These are phyloP conservation scores for Crypturellus undulatus DNA, from an alignment of 2,113 vertebrate genomes.

Conservation along the genomic window DNA sequence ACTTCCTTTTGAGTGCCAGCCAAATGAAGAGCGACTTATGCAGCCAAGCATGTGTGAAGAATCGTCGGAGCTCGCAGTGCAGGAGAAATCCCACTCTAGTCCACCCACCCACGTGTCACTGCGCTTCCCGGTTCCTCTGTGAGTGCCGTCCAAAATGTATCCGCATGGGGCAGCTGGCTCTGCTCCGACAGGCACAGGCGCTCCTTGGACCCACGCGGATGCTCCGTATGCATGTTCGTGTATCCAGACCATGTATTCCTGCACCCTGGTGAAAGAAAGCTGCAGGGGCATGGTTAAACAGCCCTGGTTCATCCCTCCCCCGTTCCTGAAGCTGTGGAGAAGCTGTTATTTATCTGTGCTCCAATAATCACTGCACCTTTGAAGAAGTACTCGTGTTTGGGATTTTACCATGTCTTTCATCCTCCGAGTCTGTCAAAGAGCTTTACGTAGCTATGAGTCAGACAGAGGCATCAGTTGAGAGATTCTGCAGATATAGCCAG, in stretches of 20 bases:
- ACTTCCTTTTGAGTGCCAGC: slow-evolving; percentile 3
- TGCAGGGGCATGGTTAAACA: not conserved
- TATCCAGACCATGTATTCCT: not conserved
- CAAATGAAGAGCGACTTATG: not conserved
- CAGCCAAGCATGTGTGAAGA: not conserved
- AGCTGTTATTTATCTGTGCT: not conserved
- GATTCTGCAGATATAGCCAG: slow-evolving; percentile 12
- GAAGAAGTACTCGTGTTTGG: slow-evolving; percentile 33
- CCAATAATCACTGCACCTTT: not conserved
- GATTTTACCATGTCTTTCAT: slow-evolving; percentile 50
- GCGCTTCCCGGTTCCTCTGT: not conserved
- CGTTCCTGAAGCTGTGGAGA: not conserved
- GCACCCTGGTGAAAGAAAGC: not conserved
- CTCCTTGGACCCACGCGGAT: not conserved
- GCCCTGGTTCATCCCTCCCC: not conserved
- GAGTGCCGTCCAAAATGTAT: not conserved
- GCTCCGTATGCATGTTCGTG: not conserved
- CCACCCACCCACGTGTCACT: not conserved
- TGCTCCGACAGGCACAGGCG: not conserved
- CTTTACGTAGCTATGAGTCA: slow-evolving; percentile 33
- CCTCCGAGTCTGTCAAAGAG: slow-evolving; percentile 41
- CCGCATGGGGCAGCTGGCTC: not conserved
- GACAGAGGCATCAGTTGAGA: not conserved
- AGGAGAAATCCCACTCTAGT: slow-evolving; percentile 43
- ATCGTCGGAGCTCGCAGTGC: not conserved